Evolutionary conservation across 2,113 vertebrate genomes (phyloP).

Genomic region (Spea multiplicata): DNA sequence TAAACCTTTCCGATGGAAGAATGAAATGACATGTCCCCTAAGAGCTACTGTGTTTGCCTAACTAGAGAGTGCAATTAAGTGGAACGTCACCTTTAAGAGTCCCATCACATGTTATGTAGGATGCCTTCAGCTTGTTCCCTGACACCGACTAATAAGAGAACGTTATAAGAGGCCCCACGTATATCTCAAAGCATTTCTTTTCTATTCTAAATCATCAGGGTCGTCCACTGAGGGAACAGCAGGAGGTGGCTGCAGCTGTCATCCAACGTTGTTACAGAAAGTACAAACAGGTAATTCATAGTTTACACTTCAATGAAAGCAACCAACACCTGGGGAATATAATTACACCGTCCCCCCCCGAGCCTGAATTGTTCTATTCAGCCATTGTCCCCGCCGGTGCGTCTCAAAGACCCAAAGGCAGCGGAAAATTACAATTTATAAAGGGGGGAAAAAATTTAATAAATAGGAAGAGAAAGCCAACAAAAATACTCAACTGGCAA

Average conservation of each 20-base stretch:
- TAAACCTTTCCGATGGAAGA: too few species aligned
- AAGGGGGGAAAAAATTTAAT: too few species aligned
- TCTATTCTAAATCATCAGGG: constrained; percentile 65
- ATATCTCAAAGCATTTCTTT: neutral
- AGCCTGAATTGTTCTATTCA: neutral
- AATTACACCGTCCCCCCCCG: neutral
- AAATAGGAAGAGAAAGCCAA: too few species aligned
- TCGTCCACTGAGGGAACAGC: constrained; percentile 90
- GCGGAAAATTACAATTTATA: too few species aligned
- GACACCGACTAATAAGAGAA: neutral
- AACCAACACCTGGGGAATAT: accelerated
- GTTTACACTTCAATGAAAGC: neutral
- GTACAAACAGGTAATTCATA: constrained; percentile 90
- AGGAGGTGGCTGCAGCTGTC: constrained; percentile 94
- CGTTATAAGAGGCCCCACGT: neutral
- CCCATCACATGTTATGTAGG: too few species aligned
- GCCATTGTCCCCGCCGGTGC: too few species aligned
- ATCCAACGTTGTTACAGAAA: constrained; percentile 98
- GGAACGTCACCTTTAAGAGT: too few species aligned
- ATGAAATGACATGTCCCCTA: too few species aligned
- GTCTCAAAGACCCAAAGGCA: too few species aligned
- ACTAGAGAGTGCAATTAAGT: too few species aligned
- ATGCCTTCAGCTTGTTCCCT: neutral
- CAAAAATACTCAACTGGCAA: too few species aligned
- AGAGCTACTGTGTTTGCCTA: too few species aligned